A percentile compares a stretch with the other conserved stretches of the same genome.
Evolutionary conservation across 2,888 invertebrate species (phyloP).

Genomic region (Sipunculus nudus): DNA sequence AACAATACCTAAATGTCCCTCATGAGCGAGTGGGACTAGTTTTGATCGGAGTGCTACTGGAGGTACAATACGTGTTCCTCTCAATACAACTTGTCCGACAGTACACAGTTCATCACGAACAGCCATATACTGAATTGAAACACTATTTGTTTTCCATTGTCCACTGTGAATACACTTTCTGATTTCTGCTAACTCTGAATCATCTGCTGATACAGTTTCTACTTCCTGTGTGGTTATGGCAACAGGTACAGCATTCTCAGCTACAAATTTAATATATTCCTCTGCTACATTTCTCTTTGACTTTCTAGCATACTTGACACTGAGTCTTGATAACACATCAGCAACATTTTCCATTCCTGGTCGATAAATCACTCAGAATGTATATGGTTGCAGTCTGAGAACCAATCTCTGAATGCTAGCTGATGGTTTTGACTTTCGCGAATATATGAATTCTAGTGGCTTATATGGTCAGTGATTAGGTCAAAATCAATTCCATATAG

Average conservation of each 20-base stretch:
- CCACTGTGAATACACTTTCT: background rate
- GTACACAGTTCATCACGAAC: conserved; percentile 4
- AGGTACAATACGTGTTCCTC: conserved; percentile 4
- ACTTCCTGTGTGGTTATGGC: background rate
- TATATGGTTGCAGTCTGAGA: conserved; percentile 36
- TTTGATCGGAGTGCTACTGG: conserved; percentile 1
- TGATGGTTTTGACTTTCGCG: conserved; percentile 32
- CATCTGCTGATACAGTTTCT: background rate
- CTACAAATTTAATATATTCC: conserved; percentile 1
- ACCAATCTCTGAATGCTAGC: conserved; percentile 45
- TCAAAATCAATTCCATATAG: conserved; percentile 32
- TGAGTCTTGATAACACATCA: conserved; percentile 4
- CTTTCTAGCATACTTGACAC: no score
- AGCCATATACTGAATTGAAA: background rate
- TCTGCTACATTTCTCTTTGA: no score
- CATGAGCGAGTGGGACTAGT: conserved; percentile 3
- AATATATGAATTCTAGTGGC: conserved; percentile 24
- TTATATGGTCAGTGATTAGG: conserved; percentile 28
- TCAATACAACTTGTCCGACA: conserved; percentile 8
- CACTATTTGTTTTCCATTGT: background rate
- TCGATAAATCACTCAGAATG: conserved; percentile 25
- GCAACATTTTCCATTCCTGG: conserved; percentile 36
- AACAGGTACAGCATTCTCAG: background rate
- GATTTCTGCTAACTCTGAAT: background rate
- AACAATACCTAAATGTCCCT: conserved; percentile 20